Conservation (phyloP, 1,140 invertebrate species). For the Luehdorfia chinensis region DNA sequence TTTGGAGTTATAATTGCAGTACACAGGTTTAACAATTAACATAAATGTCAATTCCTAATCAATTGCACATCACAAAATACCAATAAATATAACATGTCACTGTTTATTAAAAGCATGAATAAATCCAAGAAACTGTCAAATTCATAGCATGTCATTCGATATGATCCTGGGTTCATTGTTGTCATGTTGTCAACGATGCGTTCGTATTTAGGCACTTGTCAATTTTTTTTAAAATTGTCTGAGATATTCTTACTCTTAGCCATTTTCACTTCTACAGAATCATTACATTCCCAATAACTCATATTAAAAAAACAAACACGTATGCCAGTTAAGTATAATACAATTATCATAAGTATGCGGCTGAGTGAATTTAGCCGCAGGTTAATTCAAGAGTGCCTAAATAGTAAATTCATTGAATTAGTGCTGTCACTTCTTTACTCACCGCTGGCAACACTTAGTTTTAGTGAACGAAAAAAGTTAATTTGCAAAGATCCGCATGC, state of each 20-base stretch:
- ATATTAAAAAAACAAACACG: no score
- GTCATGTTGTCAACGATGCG: conserved; percentile 23
- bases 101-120: conserved; percentile 30
- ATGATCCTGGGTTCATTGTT: conserved; percentile 19
- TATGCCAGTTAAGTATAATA: no score
- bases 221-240: no score
- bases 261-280: no score
- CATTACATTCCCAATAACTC: no score
- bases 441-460: no score
- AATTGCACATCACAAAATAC: conserved; percentile 31
- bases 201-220: conserved; percentile 4
- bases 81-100: conserved; percentile 44
- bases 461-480: no score
- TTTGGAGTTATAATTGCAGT: conserved; percentile 12
- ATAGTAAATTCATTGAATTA: conserved; percentile 18
- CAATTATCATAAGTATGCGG: no score
- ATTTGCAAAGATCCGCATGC: no score
- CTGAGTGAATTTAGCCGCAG: no score
- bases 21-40: conserved; percentile 24
- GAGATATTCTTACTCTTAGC: no score
- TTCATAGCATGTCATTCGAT: conserved; percentile 30
- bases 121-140: conserved; percentile 38
- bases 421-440: no score
- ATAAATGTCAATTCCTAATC: conserved; percentile 27
- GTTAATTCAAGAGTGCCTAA: conserved; percentile 1